Percentiles rank a stretch among this genome's conserved stretches.
phyloP scores from a whole-genome alignment of 1,140 invertebrate species.

The Brachionus paranguensis region DNA sequence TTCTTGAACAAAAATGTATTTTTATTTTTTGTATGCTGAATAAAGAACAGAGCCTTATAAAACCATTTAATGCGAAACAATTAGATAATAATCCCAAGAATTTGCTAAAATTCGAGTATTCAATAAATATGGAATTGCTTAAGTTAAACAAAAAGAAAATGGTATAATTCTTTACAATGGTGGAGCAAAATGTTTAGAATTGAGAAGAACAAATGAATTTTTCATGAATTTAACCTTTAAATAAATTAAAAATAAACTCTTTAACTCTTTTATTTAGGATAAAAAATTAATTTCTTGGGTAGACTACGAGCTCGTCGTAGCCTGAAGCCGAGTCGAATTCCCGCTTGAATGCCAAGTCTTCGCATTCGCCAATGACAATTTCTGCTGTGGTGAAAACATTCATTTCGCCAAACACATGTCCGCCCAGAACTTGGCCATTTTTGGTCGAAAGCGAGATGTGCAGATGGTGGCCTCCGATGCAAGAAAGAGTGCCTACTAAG shows the following conservation, averaged over 20 bases:
- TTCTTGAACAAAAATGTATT: background rate
- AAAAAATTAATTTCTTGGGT: background rate
- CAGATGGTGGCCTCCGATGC: conserved; percentile 50
- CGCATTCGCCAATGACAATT: conserved; percentile 52
- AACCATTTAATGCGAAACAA: background rate
- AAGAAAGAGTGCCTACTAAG: conserved; percentile 54
- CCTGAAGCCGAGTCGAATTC: conserved; percentile 48
- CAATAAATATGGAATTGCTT: background rate
- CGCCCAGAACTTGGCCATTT: conserved; percentile 52
- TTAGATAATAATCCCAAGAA: background rate
- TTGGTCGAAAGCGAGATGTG: conserved; percentile 53
- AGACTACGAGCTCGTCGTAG: conserved; percentile 51
- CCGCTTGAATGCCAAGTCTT: conserved; percentile 47
- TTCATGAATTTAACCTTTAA: no score
- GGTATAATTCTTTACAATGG: background rate
- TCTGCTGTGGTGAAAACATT: conserved; percentile 57
- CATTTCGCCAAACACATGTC: conserved; percentile 56
- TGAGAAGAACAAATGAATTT: no score
- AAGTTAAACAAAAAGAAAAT: background rate
- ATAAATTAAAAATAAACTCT: no score
- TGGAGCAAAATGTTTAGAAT: background rate
- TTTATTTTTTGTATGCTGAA: background rate
- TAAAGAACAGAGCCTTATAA: background rate
- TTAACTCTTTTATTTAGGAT: background rate
- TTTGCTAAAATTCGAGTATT: background rate